Conservation (phyloP, 2,797 vertebrate genomes). For the Erithacus rubecula region DNA sequence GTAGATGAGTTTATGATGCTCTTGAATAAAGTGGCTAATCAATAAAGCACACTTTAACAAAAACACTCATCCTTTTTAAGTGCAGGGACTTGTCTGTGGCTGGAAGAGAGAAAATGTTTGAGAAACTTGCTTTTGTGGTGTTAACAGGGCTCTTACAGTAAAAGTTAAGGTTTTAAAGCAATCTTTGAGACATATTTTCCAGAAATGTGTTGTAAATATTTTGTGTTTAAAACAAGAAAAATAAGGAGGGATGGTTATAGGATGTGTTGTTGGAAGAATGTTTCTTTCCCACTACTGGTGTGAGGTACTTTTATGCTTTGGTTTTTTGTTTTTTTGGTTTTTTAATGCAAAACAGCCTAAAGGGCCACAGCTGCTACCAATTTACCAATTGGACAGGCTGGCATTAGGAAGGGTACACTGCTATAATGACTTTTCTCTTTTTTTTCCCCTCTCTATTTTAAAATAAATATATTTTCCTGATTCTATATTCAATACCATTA, state of each 20-base stretch:
- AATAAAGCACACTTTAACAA: constrained; percentile 32
- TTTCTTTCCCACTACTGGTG: accelerated
- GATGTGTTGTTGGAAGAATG: neutral
- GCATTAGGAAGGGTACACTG: neutral
- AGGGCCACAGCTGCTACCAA: neutral
- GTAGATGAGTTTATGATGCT: constrained; percentile 22
- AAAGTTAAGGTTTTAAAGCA: neutral
- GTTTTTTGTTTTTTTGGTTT: neutral
- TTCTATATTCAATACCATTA: neutral
- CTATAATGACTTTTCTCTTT: neutral
- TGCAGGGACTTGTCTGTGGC: neutral
- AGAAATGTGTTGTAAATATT: neutral
- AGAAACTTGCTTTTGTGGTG: neutral
- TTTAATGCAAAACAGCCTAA: neutral
- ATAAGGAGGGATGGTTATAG: neutral
- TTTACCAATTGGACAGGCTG: neutral
- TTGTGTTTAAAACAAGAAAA: neutral
- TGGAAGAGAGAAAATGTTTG: neutral
- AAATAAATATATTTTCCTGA: neutral
- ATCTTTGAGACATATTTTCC: accelerated
- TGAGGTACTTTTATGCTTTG: neutral
- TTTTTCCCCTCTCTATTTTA: accelerated
- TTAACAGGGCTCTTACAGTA: neutral
- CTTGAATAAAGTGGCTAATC: constrained; percentile 45
- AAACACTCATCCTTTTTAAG: neutral